A percentile compares a stretch with the other conserved stretches of the same genome.
Evolutionary conservation across 2,797 vertebrate species (phyloP).

Genomic region (Semaprochilodus insignis): DNA sequence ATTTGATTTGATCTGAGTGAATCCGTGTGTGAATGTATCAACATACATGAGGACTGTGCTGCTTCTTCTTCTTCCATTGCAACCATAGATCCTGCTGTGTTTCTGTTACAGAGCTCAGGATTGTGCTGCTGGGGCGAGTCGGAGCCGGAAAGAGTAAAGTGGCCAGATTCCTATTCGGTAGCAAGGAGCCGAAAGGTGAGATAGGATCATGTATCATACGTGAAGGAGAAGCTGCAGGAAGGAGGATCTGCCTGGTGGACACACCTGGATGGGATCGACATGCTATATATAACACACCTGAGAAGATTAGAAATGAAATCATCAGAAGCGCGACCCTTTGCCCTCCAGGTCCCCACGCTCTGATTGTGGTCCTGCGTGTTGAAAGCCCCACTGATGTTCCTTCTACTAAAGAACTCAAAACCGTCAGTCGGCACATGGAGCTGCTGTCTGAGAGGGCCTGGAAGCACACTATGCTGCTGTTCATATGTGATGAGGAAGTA

Average conservation of each 20-base stretch:
- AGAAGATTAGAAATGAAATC: conserved; percentile 32
- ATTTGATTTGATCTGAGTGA: too few relatives aligned
- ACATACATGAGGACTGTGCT: too few relatives aligned
- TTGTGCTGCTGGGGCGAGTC: conserved; percentile 65
- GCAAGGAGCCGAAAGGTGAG: not conserved
- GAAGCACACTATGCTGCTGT: conserved; percentile 51
- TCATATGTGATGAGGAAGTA: conserved; percentile 32
- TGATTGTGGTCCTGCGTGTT: conserved; percentile 48
- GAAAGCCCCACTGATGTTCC: not conserved
- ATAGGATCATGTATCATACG: conserved; percentile 30
- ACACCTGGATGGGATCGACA: conserved; percentile 58
- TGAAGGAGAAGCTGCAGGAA: not conserved
- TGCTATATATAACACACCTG: not conserved
- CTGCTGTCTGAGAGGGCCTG: conserved; percentile 45
- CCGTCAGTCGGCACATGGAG: not conserved
- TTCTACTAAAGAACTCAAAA: not conserved
- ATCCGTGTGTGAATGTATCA: not conserved
- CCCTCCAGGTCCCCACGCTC: conserved; percentile 51
- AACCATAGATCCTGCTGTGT: not conserved
- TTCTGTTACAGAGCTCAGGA: conserved; percentile 29
- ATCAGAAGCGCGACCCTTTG: conserved; percentile 21
- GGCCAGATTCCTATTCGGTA: conserved; percentile 56
- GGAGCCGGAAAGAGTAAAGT: conserved; percentile 62
- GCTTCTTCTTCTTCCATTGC: too few relatives aligned
- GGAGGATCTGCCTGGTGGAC: conserved; percentile 45